These are phyloP conservation scores for Philhelius pedissequus DNA, from an alignment of 2,888 invertebrate species.

Conservation along the genomic window DNA sequence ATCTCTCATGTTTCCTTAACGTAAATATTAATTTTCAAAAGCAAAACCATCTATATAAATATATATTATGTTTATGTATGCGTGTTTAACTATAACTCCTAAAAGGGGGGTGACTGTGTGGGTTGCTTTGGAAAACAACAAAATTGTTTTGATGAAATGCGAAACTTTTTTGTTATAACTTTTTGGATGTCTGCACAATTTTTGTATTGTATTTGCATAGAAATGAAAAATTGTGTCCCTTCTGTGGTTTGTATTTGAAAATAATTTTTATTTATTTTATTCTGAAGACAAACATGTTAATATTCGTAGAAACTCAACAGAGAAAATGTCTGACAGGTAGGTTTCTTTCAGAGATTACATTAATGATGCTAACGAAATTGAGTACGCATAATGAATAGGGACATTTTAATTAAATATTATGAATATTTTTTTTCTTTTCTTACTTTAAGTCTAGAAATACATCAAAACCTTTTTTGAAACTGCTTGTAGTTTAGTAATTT, in stretches of 20 bases:
- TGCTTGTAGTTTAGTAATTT: no score
- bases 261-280: constrained; percentile 20
- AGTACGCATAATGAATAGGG: no score
- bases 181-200: constrained; percentile 41
- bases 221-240: constrained; percentile 57
- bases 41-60: constrained; percentile 18
- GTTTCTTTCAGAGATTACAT: neutral
- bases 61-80: no score
- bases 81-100: no score
- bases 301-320: constrained; percentile 30
- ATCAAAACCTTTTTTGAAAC: no score
- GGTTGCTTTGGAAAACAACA: constrained; percentile 17
- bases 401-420: no score
- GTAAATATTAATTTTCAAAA: constrained; percentile 49
- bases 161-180: constrained; percentile 52
- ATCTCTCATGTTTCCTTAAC: constrained; percentile 52
- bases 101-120: neutral
- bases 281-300: constrained; percentile 10
- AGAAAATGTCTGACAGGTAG: constrained; percentile 34
- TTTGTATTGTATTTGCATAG: constrained; percentile 53
- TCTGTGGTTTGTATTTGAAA: constrained; percentile 22
- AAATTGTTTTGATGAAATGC: constrained; percentile 52
- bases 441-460: no score
- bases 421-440: no score
- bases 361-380: neutral